Conservation (phyloP, 2,888 invertebrate genomes). For the Gnatocerus cornutus region DNA sequence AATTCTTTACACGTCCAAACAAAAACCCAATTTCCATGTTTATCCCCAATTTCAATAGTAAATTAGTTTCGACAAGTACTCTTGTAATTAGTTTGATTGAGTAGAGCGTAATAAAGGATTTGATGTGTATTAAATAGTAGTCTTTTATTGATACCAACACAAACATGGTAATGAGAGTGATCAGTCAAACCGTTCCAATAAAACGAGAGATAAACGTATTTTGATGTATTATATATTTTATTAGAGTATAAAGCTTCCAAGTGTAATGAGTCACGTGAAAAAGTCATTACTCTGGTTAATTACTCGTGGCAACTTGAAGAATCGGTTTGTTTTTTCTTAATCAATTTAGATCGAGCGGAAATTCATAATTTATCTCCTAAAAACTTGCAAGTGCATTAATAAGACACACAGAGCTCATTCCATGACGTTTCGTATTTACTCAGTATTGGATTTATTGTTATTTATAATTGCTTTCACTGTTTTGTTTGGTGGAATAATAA, state of each 20-base stretch:
- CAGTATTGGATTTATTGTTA: too few relatives aligned
- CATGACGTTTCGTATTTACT: too few relatives aligned
- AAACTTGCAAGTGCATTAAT: too few relatives aligned
- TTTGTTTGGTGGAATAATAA: too few relatives aligned
- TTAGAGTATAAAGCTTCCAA: not conserved
- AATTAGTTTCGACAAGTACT: too few relatives aligned
- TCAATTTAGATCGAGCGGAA: not conserved
- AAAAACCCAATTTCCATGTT: too few relatives aligned
- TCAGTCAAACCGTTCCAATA: slow-evolving; percentile 24
- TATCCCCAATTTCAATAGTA: too few relatives aligned
- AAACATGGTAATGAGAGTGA: slow-evolving; percentile 6
- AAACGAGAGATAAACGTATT: slow-evolving; percentile 23
- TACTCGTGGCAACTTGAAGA: slow-evolving; percentile 15
- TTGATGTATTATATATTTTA: slow-evolving; percentile 19
- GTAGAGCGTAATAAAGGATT: not conserved
- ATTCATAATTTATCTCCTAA: not conserved
- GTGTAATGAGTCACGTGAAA: slow-evolving; percentile 23
- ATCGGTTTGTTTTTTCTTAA: not conserved
- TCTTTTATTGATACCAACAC: not conserved
- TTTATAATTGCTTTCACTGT: too few relatives aligned
- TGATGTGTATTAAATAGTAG: not conserved
- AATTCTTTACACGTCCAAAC: too few relatives aligned
- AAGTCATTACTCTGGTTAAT: slow-evolving; percentile 26
- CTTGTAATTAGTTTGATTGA: slow-evolving; percentile 3
- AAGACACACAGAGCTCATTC: too few relatives aligned